These are phyloP conservation scores for Drosophila hamatofila DNA, from an alignment of 2,888 invertebrate genomes.

Conservation along the genomic window DNA sequence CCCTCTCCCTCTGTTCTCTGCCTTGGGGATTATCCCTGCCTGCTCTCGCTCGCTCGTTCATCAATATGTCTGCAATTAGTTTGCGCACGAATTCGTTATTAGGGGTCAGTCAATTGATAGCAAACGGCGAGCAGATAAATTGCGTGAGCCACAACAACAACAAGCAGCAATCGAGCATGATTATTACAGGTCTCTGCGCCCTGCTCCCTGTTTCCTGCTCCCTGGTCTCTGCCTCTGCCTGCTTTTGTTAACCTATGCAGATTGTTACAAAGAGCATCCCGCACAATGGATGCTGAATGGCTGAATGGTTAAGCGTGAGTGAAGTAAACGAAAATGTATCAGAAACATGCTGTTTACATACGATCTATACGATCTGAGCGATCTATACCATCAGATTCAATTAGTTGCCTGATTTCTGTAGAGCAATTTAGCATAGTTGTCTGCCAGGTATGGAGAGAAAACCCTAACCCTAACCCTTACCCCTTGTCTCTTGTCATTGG, in stretches of 20 bases:
- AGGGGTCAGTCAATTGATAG: conserved; percentile 75
- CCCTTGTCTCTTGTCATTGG: conserved; percentile 53
- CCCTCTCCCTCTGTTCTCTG: conserved; percentile 5
- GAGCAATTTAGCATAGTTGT: conserved; percentile 38
- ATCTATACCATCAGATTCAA: background rate
- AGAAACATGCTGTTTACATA: conserved; percentile 4
- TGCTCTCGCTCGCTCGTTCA: conserved; percentile 40
- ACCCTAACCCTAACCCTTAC: conserved; percentile 48
- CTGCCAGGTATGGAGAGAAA: conserved; percentile 23
- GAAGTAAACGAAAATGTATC: conserved; percentile 29
- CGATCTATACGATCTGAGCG: background rate
- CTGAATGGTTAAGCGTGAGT: conserved; percentile 12
- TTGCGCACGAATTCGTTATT: conserved; percentile 77
- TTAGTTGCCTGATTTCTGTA: conserved; percentile 11
- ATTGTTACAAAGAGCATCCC: conserved; percentile 16
- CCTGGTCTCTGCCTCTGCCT: conserved; percentile 2
- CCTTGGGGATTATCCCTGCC: conserved; percentile 48
- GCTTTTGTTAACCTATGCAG: conserved; percentile 45
- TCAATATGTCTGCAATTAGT: conserved; percentile 76
- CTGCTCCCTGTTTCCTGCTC: background rate
- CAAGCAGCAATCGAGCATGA: conserved; percentile 52
- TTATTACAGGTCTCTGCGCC: conserved; percentile 42
- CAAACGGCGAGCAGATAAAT: conserved; percentile 57
- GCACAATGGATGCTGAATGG: conserved; percentile 3
- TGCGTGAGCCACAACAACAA: conserved; percentile 61